Conservation (phyloP, 2,797 vertebrate species). For the Danio albolineatus region DNA sequence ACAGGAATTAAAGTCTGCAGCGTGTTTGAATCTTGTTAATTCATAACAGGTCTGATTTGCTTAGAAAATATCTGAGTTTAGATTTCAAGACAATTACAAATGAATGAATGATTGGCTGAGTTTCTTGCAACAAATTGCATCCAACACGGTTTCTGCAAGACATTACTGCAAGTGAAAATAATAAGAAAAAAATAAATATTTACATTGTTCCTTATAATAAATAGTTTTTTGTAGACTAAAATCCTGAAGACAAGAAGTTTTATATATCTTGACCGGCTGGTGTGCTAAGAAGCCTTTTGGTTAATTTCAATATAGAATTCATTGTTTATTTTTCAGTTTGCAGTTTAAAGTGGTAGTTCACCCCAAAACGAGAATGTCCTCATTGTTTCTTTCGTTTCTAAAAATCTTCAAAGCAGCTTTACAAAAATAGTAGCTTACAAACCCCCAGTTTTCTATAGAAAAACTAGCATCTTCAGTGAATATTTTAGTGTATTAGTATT, state of each 20-base stretch:
- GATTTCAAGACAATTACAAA: not conserved
- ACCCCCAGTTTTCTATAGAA: no score
- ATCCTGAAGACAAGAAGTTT: no score
- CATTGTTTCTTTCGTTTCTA: no score
- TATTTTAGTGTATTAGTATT: not conserved
- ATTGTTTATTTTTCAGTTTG: no score
- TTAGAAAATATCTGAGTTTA: not conserved
- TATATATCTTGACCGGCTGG: not conserved
- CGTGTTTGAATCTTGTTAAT: not conserved
- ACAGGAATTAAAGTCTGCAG: not conserved
- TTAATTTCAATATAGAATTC: no score
- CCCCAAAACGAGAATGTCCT: no score
- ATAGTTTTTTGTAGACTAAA: not conserved
- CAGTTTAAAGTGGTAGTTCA: no score
- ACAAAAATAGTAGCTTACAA: not conserved
- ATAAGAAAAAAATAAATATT: not conserved
- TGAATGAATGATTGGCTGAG: not conserved
- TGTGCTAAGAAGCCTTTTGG: not conserved
- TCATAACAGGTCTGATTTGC: not conserved
- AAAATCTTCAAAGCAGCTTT: not conserved
- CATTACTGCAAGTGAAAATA: not conserved
- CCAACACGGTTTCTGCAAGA: not conserved
- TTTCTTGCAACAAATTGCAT: not conserved
- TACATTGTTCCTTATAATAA: not conserved
- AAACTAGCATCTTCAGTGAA: not conserved